Evolutionary conservation across 2,797 vertebrate species (phyloP).

Genomic region (Gymnopithys bicolor): DNA sequence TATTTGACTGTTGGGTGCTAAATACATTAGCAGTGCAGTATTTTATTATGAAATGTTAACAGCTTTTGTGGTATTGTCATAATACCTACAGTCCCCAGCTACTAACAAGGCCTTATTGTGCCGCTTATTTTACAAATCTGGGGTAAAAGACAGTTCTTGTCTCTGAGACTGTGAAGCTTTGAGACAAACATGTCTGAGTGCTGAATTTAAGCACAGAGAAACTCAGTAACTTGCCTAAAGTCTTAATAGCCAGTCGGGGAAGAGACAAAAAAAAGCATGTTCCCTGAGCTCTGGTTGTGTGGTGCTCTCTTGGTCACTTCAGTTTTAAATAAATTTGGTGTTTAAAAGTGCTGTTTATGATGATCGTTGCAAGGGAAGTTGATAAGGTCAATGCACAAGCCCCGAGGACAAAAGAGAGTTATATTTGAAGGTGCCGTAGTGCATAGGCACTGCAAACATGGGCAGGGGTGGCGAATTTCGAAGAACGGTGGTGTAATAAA

Average conservation of each 20-base stretch:
- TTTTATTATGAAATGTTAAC: constrained; percentile 8
- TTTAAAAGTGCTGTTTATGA: constrained; percentile 46
- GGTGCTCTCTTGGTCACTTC: background rate
- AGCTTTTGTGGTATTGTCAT: background rate
- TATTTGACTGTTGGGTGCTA: background rate
- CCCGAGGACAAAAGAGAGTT: constrained; percentile 11
- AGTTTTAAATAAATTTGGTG: constrained; percentile 29
- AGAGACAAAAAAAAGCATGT: background rate
- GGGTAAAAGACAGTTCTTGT: background rate
- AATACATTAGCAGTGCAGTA: background rate
- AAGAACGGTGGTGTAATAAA: background rate
- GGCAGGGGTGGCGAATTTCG: background rate
- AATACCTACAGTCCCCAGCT: background rate
- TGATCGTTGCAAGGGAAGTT: background rate
- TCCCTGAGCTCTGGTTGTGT: background rate
- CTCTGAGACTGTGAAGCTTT: background rate
- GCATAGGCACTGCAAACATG: background rate
- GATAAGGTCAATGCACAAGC: constrained; percentile 57
- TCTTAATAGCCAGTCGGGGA: background rate
- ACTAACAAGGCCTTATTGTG: constrained; percentile 7
- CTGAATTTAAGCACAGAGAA: background rate
- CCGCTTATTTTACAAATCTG: background rate
- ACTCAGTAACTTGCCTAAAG: background rate
- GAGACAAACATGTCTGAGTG: background rate
- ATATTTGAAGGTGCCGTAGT: background rate